Conservation (phyloP, 2,888 invertebrate species). For the Anorthoa munda region DNA sequence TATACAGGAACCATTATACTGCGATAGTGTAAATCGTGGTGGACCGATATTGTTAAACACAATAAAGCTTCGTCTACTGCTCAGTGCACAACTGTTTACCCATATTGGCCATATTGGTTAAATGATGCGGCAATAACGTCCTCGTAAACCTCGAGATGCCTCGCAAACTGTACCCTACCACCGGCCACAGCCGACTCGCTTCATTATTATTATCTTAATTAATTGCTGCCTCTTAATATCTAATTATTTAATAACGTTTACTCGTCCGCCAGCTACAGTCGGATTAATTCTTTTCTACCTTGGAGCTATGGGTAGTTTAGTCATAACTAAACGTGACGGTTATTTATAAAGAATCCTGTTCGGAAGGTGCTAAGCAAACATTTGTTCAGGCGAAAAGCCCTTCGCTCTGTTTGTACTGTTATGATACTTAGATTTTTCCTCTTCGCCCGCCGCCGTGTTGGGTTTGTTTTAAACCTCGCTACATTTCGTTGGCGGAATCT, state of each 20-base stretch:
- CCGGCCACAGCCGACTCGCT: slow-evolving; percentile 18
- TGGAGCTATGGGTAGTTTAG: slow-evolving; percentile 11
- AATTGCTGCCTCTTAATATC: slow-evolving; percentile 44
- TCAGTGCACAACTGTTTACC: slow-evolving; percentile 60
- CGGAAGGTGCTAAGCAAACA: slow-evolving; percentile 56
- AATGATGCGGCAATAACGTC: slow-evolving; percentile 61
- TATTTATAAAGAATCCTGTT: slow-evolving; percentile 57
- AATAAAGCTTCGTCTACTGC: slow-evolving; percentile 53
- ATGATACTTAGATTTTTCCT: slow-evolving; percentile 58
- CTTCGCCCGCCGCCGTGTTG: slow-evolving; percentile 23
- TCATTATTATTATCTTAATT: slow-evolving; percentile 40
- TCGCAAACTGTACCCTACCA: slow-evolving; percentile 39
- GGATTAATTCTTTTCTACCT: slow-evolving; percentile 38
- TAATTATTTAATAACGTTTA: slow-evolving; percentile 36
- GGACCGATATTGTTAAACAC: slow-evolving; percentile 59
- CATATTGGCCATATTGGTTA: slow-evolving; percentile 63
- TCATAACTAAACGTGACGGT: slow-evolving; percentile 22
- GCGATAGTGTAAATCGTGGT: slow-evolving; percentile 48
- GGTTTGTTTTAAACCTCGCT: slow-evolving; percentile 47
- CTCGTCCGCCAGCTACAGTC: slow-evolving; percentile 29
- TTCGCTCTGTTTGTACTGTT: slow-evolving; percentile 57
- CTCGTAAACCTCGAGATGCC: slow-evolving; percentile 59
- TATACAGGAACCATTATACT: slow-evolving; percentile 34
- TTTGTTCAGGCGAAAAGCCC: slow-evolving; percentile 57
- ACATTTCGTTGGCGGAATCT: slow-evolving; percentile 57